These are phyloP conservation scores for Lepidocolaptes lacrymiger DNA, from an alignment of 2,797 vertebrate genomes.

Conservation along the genomic window DNA sequence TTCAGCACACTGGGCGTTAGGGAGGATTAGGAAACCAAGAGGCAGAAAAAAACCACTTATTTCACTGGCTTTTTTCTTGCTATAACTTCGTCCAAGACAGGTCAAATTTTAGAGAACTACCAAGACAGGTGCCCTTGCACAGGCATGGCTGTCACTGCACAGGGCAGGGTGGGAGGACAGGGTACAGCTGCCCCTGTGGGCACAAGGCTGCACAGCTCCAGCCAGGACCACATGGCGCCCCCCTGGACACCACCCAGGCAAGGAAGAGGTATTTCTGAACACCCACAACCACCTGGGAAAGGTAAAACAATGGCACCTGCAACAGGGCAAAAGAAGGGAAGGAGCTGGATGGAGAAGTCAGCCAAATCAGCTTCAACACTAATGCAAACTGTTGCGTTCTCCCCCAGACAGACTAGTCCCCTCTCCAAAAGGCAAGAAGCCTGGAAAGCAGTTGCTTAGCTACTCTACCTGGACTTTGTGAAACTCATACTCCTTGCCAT, in stretches of 20 bases:
- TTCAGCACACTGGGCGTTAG: not conserved
- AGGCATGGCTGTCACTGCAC: rapidly evolving
- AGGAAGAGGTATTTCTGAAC: not conserved
- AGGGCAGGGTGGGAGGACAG: too few relatives aligned
- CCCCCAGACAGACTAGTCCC: rapidly evolving
- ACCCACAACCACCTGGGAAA: not conserved
- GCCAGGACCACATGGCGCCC: rapidly evolving
- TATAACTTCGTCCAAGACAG: not conserved
- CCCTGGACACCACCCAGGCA: too few relatives aligned
- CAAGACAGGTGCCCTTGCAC: not conserved
- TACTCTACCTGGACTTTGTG: not conserved
- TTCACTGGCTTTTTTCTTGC: not conserved
- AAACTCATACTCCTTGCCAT: not conserved
- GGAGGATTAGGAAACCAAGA: not conserved
- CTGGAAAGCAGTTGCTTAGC: not conserved
- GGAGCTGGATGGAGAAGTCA: not conserved
- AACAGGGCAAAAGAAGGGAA: not conserved
- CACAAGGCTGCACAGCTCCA: not conserved
- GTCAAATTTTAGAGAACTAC: not conserved
- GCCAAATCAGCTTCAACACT: not conserved
- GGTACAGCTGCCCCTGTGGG: rapidly evolving
- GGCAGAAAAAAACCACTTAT: not conserved
- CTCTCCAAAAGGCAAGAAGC: not conserved
- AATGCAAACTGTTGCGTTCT: rapidly evolving
- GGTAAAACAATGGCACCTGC: not conserved